Evolutionary conservation across 2,113 vertebrate genomes (phyloP).

Genomic region (Eurystomus gularis): DNA sequence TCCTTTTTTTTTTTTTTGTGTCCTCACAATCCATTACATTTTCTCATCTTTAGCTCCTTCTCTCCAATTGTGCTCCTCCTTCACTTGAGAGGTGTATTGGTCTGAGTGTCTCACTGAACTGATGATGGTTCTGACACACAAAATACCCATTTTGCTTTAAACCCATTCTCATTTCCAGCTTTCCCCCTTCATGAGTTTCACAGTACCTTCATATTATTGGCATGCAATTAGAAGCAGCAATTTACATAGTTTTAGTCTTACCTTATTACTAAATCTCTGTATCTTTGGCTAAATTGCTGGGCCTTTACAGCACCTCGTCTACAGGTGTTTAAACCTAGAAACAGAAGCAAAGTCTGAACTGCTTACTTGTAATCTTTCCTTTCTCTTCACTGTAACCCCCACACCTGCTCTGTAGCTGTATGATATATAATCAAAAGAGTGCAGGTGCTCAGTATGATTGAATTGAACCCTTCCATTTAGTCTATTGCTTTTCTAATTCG

Average conservation of each 20-base stretch:
- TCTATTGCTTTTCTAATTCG: slow-evolving; percentile 34
- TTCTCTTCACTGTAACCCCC: slow-evolving; percentile 18
- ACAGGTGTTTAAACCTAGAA: slow-evolving; percentile 24
- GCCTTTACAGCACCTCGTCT: neutral
- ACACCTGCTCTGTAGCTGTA: slow-evolving; percentile 12
- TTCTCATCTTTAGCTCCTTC: neutral
- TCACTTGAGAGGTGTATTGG: neutral
- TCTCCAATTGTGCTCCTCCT: neutral
- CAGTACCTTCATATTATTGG: neutral
- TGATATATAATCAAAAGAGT: slow-evolving; percentile 32
- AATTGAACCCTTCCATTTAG: slow-evolving; percentile 42
- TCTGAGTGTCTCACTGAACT: neutral
- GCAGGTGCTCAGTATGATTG: slow-evolving; percentile 35
- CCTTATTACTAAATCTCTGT: neutral
- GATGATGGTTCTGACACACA: neutral
- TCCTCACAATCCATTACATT: neutral
- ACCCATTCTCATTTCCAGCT: neutral
- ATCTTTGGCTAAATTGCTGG: neutral
- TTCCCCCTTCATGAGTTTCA: neutral
- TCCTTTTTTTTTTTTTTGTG: neutral
- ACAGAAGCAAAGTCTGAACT: slow-evolving; percentile 27
- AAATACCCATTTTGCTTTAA: neutral
- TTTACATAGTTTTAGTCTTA: neutral
- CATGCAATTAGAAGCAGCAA: slow-evolving; percentile 22
- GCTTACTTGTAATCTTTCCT: neutral